A percentile compares a stretch with the other conserved stretches of the same genome.
Evolutionary conservation across 2,113 vertebrate species (phyloP).

Genomic region (Dipodomys merriami): DNA sequence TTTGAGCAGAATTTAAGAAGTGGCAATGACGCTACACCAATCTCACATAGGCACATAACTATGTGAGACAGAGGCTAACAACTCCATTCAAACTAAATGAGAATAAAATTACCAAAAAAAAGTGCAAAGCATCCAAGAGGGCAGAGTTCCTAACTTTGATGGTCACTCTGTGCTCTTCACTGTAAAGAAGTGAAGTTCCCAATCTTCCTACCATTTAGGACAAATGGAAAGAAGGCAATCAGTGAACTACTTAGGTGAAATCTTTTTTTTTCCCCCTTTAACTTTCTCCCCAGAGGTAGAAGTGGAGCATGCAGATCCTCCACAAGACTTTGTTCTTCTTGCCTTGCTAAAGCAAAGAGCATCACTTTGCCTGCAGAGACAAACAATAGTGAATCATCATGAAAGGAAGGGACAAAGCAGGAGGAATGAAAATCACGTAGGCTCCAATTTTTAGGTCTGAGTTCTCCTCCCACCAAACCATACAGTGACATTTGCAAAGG

Average conservation of each 20-base stretch:
- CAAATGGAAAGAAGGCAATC: not conserved
- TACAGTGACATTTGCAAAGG: not conserved
- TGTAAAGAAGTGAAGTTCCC: not conserved
- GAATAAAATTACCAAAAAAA: not conserved
- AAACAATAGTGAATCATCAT: not conserved
- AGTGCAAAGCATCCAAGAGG: not conserved
- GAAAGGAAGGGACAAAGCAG: not conserved
- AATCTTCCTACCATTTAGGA: not conserved
- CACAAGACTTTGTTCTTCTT: not conserved
- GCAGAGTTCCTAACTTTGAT: not conserved
- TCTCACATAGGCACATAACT: not conserved
- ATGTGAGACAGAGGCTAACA: not conserved
- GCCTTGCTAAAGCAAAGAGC: not conserved
- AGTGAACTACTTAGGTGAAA: not conserved
- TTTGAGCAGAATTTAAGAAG: not conserved
- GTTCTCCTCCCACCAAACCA: slow-evolving; percentile 23
- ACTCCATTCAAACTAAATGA: not conserved
- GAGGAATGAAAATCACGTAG: not conserved
- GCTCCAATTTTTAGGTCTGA: slow-evolving; percentile 18
- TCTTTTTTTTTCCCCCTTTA: not conserved
- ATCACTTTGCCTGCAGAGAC: not conserved
- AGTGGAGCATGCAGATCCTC: not conserved
- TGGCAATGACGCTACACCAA: not conserved
- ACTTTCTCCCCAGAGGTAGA: slow-evolving; percentile 8
- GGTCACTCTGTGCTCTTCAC: not conserved